phyloP scores from a whole-genome alignment of 1,140 invertebrate species.

The Hylaeus anthracinus region DNA sequence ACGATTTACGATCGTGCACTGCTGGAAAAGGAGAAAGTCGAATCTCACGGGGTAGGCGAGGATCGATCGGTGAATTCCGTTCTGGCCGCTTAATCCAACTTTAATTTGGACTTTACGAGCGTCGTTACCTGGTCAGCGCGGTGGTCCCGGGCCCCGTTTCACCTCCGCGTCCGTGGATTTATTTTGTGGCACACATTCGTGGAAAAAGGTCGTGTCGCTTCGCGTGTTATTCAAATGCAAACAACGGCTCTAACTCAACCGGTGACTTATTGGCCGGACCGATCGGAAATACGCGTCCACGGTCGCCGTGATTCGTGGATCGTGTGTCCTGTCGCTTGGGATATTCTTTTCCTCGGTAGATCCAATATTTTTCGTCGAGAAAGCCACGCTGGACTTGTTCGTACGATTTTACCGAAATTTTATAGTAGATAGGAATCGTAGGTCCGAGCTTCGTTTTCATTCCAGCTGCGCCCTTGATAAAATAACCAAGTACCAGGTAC shows the following conservation, averaged over 20 bases:
- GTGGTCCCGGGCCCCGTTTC: conserved; percentile 68
- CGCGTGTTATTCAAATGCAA: conserved; percentile 78
- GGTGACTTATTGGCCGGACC: conserved; percentile 66
- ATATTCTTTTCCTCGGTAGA: no score
- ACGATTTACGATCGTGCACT: conserved; percentile 16
- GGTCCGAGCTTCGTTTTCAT: no score
- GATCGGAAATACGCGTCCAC: conserved; percentile 26
- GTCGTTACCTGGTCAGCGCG: conserved; percentile 64
- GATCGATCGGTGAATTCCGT: conserved; percentile 49
- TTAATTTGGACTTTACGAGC: conserved; percentile 73
- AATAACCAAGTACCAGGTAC: no score
- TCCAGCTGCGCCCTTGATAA: no score
- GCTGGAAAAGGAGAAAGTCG: conserved; percentile 14
- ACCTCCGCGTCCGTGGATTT: conserved; percentile 58
- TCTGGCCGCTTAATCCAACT: conserved; percentile 55
- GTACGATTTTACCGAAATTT: no score
- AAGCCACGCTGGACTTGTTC: no score
- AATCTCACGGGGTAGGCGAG: not conserved
- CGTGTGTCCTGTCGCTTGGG: not conserved
- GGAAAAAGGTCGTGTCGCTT: conserved; percentile 73
- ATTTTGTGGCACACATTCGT: conserved; percentile 69
- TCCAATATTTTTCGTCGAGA: no score
- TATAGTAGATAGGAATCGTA: no score
- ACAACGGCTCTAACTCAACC: conserved; percentile 60
- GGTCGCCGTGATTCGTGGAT: conserved; percentile 3